Evolutionary conservation across 2,113 vertebrate species (phyloP).

Genomic region (Puffinus mauretanicus): DNA sequence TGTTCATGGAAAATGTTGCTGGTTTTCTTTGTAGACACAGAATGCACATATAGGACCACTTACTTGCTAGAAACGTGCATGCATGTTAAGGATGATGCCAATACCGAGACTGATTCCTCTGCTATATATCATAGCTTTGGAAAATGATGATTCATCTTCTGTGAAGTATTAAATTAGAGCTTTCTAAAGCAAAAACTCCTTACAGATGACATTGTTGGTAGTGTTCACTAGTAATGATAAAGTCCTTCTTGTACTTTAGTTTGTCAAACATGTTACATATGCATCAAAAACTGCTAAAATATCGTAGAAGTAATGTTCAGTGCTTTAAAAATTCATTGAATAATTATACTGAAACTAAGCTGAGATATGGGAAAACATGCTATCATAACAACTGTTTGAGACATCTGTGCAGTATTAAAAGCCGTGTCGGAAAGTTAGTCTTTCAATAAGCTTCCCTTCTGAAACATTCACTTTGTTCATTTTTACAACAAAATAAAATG

Average conservation of each 20-base stretch:
- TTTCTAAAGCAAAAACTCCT: background rate
- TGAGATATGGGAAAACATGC: background rate
- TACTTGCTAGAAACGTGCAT: background rate
- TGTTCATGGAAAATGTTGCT: background rate
- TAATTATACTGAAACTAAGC: background rate
- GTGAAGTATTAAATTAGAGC: background rate
- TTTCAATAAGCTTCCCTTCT: background rate
- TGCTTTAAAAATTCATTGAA: background rate
- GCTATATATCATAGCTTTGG: background rate
- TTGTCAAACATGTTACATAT: background rate
- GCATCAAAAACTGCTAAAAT: background rate
- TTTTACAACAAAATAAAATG: background rate
- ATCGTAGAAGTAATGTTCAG: background rate
- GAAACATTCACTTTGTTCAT: background rate
- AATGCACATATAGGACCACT: background rate
- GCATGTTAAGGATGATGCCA: background rate
- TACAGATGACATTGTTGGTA: background rate
- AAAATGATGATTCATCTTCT: background rate
- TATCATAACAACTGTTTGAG: background rate
- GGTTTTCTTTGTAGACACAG: background rate
- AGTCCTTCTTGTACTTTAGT: background rate
- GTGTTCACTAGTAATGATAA: background rate
- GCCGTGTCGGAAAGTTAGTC: rapidly evolving
- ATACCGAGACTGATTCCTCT: background rate
- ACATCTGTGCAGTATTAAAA: background rate